phyloP scores from a whole-genome alignment of 2,888 invertebrate genomes.

The Conops quadrifasciatus region DNA sequence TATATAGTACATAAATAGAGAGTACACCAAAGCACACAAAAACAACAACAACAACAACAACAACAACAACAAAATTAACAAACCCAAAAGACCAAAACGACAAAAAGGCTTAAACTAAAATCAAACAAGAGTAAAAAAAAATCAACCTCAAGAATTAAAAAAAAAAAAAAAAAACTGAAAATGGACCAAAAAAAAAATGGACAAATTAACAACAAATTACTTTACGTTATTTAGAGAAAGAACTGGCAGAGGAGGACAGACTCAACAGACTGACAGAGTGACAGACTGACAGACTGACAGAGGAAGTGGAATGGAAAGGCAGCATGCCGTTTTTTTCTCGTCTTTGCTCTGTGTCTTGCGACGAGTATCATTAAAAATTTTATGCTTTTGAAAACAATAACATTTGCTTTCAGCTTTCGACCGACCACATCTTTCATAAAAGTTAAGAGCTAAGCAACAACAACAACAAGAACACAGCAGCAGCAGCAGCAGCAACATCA shows the following conservation, averaged over 20 bases:
- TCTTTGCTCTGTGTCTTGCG: background rate
- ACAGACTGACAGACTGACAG: too few species aligned
- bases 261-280: too few species aligned
- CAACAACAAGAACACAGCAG: background rate
- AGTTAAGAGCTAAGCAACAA: background rate
- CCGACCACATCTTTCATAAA: background rate
- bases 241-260: too few species aligned
- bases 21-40: background rate
- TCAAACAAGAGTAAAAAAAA: too few species aligned
- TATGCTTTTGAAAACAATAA: slow-evolving; percentile 14
- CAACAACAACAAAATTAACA: too few species aligned
- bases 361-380: background rate
- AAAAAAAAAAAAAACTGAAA: too few species aligned
- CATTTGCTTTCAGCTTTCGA: slow-evolving; percentile 9
- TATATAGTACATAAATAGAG: background rate
- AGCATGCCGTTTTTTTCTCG: too few species aligned
- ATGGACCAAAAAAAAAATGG: too few species aligned
- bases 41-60: background rate
- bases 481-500: too few species aligned
- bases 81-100: too few species aligned
- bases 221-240: background rate
- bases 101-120: too few species aligned
- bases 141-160: too few species aligned
- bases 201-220: background rate
- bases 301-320: slow-evolving; percentile 2